A percentile compares a stretch with the other conserved stretches of the same genome.
Conservation (phyloP, 2,113 vertebrate genomes). For the Chaenogobius annularis region DNA sequence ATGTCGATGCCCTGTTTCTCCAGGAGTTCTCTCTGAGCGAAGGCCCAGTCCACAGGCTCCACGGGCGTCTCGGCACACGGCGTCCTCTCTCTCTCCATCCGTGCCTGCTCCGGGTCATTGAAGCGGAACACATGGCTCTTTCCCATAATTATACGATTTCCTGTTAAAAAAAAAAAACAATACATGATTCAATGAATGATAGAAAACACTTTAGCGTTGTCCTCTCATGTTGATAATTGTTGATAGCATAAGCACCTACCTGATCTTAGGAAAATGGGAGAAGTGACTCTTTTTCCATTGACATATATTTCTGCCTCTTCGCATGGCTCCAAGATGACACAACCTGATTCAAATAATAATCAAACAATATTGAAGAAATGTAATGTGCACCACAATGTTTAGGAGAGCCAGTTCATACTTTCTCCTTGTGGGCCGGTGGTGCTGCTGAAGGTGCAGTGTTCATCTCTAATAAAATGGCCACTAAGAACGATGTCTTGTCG, state of each 20-base stretch:
- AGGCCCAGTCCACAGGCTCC: slow-evolving; percentile 96
- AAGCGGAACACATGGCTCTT: slow-evolving; percentile 98
- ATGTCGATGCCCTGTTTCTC: slow-evolving; percentile 99
- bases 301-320: slow-evolving; percentile 93
- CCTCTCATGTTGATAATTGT: neutral
- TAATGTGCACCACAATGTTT: neutral
- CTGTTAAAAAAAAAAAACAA: slow-evolving; percentile 59
- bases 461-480: slow-evolving; percentile 94
- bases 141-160: slow-evolving; percentile 98
- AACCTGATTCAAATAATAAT: slow-evolving; percentile 46
- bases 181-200: neutral
- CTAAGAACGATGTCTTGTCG: slow-evolving; percentile 98
- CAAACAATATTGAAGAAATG: neutral
- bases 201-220: neutral
- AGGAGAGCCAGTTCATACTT: slow-evolving; percentile 70
- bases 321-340: slow-evolving; percentile 90
- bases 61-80: slow-evolving; percentile 91
- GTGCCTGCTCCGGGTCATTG: slow-evolving; percentile 95
- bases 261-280: slow-evolving; percentile 87
- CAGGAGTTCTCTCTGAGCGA: slow-evolving; percentile 93
- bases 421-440: slow-evolving; percentile 82
- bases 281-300: slow-evolving; percentile 92
- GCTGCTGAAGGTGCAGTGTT: slow-evolving; percentile 95
- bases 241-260: slow-evolving; percentile 69
- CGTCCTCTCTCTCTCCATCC: slow-evolving; percentile 91